These are phyloP conservation scores for Spisula subtruncata DNA, from an alignment of 2,888 invertebrate genomes.

Conservation along the genomic window DNA sequence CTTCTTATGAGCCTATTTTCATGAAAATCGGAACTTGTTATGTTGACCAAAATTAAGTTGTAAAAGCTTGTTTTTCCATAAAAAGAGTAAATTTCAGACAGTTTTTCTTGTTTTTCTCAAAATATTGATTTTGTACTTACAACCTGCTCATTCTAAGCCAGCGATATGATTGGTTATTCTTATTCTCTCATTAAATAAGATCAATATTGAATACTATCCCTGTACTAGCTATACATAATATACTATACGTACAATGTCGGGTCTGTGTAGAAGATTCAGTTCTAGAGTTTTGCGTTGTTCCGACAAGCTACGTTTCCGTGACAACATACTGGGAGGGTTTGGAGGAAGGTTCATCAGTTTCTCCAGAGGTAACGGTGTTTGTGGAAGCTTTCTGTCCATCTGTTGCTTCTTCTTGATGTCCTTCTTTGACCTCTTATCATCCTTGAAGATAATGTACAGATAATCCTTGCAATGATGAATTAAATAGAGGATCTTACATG, in stretches of 20 bases:
- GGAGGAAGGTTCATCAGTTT: slow-evolving; percentile 66
- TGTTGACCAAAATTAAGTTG: too few species aligned
- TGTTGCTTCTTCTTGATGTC: slow-evolving; percentile 64
- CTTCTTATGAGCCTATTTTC: too few species aligned
- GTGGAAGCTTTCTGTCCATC: slow-evolving; percentile 51
- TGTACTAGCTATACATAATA: too few species aligned
- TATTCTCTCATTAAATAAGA: too few species aligned
- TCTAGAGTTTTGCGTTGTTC: slow-evolving; percentile 64
- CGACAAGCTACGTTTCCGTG: slow-evolving; percentile 64
- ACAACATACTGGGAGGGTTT: slow-evolving; percentile 72
- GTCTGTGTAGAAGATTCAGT: slow-evolving; percentile 60
- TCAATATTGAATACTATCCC: too few species aligned
- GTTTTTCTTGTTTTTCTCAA: too few species aligned
- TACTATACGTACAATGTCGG: slow-evolving; percentile 60
- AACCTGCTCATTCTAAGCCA: too few species aligned
- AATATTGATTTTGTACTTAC: too few species aligned
- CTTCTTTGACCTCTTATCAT: slow-evolving; percentile 61
- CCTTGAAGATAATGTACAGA: slow-evolving; percentile 37
- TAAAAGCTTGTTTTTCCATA: too few species aligned
- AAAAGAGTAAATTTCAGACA: too few species aligned
- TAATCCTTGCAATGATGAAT: neutral
- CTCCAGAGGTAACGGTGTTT: slow-evolving; percentile 41
- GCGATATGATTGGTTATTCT: too few species aligned
- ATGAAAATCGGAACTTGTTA: too few species aligned
- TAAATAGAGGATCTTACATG: neutral